Percentiles rank a stretch among this genome's conserved stretches.
These are phyloP conservation scores for Abrostola triplasia DNA, from an alignment of 2,888 invertebrate species.

Conservation along the genomic window DNA sequence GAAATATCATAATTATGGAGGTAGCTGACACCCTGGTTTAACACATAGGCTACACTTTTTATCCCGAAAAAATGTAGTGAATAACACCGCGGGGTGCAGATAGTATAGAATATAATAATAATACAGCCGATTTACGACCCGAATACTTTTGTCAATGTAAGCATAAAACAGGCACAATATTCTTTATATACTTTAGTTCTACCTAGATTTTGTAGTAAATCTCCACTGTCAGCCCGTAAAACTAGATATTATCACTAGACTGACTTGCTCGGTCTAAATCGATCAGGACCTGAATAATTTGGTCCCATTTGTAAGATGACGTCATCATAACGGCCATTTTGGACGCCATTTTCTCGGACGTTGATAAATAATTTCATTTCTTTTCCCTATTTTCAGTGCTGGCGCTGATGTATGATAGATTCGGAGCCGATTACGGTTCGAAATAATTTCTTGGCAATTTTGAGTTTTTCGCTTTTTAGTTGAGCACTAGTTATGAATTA, in stretches of 20 bases:
- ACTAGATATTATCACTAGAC: constrained; percentile 15
- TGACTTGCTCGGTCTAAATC: constrained; percentile 58
- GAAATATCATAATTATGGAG: too few relatives aligned
- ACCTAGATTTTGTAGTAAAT: background rate
- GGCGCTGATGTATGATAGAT: constrained; percentile 42
- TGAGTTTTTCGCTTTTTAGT: background rate
- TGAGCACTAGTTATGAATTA: too few relatives aligned
- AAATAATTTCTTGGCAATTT: background rate
- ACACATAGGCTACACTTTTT: too few relatives aligned
- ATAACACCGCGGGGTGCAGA: too few relatives aligned
- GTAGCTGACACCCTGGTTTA: too few relatives aligned
- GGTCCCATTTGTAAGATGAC: constrained; percentile 69
- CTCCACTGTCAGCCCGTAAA: constrained; percentile 7
- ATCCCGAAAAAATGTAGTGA: too few relatives aligned
- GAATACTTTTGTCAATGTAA: too few relatives aligned
- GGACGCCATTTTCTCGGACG: constrained; percentile 71
- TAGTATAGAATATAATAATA: too few relatives aligned
- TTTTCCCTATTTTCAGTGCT: constrained; percentile 52
- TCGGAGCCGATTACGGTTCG: constrained; percentile 28
- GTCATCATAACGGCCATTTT: constrained; percentile 70
- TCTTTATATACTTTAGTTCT: background rate
- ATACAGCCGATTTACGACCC: too few relatives aligned
- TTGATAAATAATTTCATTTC: constrained; percentile 83
- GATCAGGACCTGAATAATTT: constrained; percentile 67
- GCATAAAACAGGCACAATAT: background rate